Conservation (phyloP, 2,113 vertebrate species). For the Sylvia atricapilla region DNA sequence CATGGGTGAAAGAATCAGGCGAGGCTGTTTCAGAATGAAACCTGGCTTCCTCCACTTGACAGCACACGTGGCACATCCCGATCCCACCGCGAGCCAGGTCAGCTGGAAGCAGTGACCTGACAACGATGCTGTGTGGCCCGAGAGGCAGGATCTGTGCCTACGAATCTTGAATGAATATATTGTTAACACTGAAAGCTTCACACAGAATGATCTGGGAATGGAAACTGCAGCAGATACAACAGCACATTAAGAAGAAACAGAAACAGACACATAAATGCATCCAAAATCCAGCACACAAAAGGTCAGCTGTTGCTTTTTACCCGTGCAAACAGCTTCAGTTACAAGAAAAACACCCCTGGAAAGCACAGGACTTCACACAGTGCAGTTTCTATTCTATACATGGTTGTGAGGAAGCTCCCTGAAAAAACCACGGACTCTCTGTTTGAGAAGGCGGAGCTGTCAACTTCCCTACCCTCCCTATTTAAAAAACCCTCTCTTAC, state of each 20-base stretch:
- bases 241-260: background rate
- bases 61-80: rapidly evolving
- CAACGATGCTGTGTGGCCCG: background rate
- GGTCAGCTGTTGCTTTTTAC: background rate
- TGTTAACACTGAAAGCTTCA: background rate
- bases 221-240: background rate
- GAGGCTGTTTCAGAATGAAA: background rate
- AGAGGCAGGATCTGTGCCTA: background rate
- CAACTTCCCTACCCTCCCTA: background rate
- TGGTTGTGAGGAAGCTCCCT: background rate
- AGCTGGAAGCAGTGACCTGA: background rate
- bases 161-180: background rate
- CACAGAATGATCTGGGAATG: background rate
- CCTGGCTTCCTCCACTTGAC: background rate
- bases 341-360: background rate
- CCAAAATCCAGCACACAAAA: background rate
- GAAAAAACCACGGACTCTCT: background rate
- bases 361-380: background rate
- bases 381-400: background rate
- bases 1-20: background rate
- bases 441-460: background rate
- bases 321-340: background rate
- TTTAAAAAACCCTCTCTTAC: background rate
- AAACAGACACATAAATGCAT: background rate
- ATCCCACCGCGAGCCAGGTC: background rate